Evolutionary conservation across 92 coral and sea anemone genomes (phyloP).

Genomic region (Epizoanthus stellaris): DNA sequence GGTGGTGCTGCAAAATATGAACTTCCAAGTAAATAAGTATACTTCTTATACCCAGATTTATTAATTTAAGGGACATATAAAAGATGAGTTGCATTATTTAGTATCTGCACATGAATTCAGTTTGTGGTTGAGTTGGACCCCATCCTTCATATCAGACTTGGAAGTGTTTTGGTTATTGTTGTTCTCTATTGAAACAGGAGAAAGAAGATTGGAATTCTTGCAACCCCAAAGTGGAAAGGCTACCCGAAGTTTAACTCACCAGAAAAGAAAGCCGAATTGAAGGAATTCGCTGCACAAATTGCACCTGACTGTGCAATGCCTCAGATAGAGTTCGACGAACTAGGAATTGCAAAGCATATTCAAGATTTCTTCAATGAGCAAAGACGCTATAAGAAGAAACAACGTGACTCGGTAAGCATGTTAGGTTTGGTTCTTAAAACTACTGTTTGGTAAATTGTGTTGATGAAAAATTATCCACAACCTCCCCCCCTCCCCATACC

Average conservation of each 20-base stretch:
- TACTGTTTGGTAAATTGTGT: conserved; percentile 19
- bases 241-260: conserved; percentile 65
- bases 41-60: conserved; percentile 7
- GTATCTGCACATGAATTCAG: not conserved
- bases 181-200: conserved; percentile 34
- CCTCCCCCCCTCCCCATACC: not conserved
- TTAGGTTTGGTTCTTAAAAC: conserved; percentile 32
- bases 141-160: not conserved
- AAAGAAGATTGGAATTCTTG: conserved; percentile 61
- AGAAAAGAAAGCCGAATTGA: conserved; percentile 47
- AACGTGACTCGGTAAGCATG: conserved; percentile 30
- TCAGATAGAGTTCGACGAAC: conserved; percentile 53
- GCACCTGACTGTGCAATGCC: conserved; percentile 58
- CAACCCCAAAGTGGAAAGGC: conserved; percentile 57
- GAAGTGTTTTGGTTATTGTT: not conserved
- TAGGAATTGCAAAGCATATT: conserved; percentile 66
- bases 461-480: not conserved
- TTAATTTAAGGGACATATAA: not conserved
- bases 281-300: conserved; percentile 53
- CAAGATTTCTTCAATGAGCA: conserved; percentile 67
- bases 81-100: not conserved
- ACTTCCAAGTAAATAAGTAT: no score
- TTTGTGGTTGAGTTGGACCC: conserved; percentile 16
- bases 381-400: conserved; percentile 54
- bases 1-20: no score